phyloP scores from a whole-genome alignment of 2,113 vertebrate species.

The Alexandromys fortis region DNA sequence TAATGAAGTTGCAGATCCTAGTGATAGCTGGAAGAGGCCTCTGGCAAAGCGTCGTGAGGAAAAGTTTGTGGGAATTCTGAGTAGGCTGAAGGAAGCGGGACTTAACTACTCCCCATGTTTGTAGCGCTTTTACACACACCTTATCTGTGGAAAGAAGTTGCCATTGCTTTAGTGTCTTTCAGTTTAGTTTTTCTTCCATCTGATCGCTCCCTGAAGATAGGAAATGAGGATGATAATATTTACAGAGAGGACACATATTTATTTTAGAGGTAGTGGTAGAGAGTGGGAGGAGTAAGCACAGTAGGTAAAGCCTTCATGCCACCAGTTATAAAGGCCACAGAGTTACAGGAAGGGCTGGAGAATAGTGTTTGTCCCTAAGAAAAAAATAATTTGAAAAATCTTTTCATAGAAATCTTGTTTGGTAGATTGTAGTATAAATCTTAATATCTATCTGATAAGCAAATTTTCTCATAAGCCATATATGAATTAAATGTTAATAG shows the following conservation, averaged over 20 bases:
- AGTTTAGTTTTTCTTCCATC: not conserved
- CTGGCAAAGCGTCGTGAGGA: not conserved
- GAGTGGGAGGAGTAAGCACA: not conserved
- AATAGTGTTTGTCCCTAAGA: not conserved
- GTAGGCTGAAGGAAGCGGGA: not conserved
- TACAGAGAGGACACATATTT: not conserved
- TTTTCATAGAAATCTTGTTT: not conserved
- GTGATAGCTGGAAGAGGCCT: not conserved
- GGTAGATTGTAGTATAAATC: not conserved
- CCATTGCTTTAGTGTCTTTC: not conserved
- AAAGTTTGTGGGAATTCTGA: not conserved
- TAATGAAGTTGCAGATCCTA: not conserved
- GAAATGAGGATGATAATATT: not conserved
- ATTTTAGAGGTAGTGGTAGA: not conserved
- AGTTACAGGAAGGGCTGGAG: not conserved
- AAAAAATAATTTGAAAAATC: not conserved
- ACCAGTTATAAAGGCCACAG: not conserved
- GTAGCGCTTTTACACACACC: not conserved
- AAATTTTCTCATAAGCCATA: constrained; percentile 42
- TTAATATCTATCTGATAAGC: not conserved
- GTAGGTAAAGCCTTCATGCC: not conserved
- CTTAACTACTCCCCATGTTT: not conserved
- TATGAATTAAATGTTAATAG: not conserved
- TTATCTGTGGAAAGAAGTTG: not conserved
- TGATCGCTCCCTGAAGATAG: not conserved